Base-by-base conservation (phyloP, 2,888 invertebrate species). In the Brachynemurus nebulosus region DNA sequence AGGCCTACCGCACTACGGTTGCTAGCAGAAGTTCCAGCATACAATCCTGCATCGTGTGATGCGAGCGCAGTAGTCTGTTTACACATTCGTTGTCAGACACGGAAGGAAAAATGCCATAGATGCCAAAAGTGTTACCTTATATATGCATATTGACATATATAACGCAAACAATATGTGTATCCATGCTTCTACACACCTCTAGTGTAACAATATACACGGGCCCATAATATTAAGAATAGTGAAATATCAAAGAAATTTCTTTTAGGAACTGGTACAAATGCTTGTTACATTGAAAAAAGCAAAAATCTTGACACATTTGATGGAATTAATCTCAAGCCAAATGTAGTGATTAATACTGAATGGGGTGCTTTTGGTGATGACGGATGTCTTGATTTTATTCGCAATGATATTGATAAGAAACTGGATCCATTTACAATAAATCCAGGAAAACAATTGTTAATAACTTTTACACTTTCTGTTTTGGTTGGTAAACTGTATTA, bases 341-440 rank as follows among this genome's bases (percentile, higher is more conserved):
- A 86, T 55, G 84, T 95, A 50, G 72, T 95, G 43, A 84, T 97
- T 56, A 97, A 97, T 63, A 89, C 88, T 1, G 96, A 97, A 61
- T 96, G 95, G 93, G 96, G 96, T 7, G 95, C 95, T 4, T 93
- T 97, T 60, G 96, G 96, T 2, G 91, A 95, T 59, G 81, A 86
- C 53, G 91, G 90, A 5, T 73, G 75, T 3, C 67, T 97, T 45
- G 89, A 93, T 60, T 88, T 89, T 60, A 71, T 92, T 9, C 70
- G 85, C 48, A 93, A 93, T 2, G 81, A 85, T 56, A 85, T 83
- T 59, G 89, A 96, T 62, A 72, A 76, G 33, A 80, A 80, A 44
- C 79, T 96, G 48, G 95, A 97, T 63, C 66, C 66, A 42, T 76
- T 78, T 54, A 90, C 91, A 44, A 80, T 95, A 53, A 95, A 86